Evolutionary conservation across 2,797 vertebrate genomes (phyloP).

Genomic region (Paramormyrops hopkinsi): DNA sequence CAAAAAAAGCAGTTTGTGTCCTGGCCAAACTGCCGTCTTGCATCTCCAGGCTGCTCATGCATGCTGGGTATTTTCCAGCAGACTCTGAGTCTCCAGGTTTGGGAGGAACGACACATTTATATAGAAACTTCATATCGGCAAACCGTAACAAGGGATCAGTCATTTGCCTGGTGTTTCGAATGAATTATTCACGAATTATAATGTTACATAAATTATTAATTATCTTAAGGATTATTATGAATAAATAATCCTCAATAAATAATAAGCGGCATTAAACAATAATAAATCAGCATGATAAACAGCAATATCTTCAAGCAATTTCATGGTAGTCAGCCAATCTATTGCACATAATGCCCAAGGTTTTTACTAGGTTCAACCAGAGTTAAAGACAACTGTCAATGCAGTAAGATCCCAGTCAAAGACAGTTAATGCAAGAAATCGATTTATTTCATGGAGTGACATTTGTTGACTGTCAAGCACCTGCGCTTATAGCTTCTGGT

Average conservation of each 20-base stretch:
- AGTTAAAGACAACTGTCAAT: neutral
- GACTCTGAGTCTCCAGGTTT: neutral
- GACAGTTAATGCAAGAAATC: neutral
- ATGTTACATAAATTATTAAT: constrained; percentile 3
- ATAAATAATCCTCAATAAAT: neutral
- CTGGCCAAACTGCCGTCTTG: neutral
- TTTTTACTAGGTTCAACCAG: neutral
- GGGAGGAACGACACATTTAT: neutral
- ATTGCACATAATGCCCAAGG: neutral
- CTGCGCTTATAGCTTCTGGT: neutral
- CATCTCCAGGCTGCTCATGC: neutral
- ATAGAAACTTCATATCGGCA: neutral
- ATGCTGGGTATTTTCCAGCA: neutral
- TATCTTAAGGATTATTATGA: neutral
- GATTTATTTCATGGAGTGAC: neutral
- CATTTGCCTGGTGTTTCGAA: neutral
- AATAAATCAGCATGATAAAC: neutral
- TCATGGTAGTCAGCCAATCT: neutral
- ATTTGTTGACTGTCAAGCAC: neutral
- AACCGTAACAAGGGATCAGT: neutral
- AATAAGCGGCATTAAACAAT: neutral
- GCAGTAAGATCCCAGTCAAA: neutral
- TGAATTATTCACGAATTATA: neutral
- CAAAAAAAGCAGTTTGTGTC: neutral
- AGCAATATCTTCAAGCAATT: neutral